These are phyloP conservation scores for Haliclystus octoradiatus DNA, from an alignment of 30 jellyfish, hydroid and myxozoan species.

Conservation along the genomic window DNA sequence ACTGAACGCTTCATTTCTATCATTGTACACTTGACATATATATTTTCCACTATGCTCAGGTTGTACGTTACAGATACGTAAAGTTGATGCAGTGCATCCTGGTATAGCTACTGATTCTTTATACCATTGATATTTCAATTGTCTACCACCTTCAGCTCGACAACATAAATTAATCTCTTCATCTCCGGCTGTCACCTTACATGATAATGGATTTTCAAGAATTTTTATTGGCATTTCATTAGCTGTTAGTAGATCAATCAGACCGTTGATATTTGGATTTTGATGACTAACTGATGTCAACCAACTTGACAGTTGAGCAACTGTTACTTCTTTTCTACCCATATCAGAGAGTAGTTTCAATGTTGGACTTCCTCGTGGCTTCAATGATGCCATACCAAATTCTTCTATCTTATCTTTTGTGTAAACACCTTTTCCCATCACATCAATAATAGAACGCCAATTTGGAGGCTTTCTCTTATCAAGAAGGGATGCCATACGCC, in stretches of 20 bases:
- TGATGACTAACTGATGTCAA: constrained; percentile 6
- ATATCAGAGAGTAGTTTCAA: constrained; percentile 38
- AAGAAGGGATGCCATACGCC: constrained; percentile 31
- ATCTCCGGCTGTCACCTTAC: constrained; percentile 24
- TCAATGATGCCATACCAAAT: constrained; percentile 45
- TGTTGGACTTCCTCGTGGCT: constrained; percentile 84
- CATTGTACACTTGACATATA: constrained; percentile 58
- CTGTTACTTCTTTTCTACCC: constrained; percentile 32
- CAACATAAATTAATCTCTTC: constrained; percentile 19
- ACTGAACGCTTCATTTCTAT: constrained; percentile 24
- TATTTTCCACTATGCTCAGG: constrained; percentile 39
- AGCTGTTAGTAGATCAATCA: not conserved
- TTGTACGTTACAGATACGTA: constrained; percentile 14
- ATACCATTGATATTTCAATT: constrained; percentile 59
- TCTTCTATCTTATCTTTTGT: constrained; percentile 25
- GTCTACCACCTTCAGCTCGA: constrained; percentile 47
- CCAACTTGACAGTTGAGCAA: constrained; percentile 31
- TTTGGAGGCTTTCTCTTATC: constrained; percentile 55
- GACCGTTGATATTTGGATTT: constrained; percentile 1
- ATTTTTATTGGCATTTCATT: constrained; percentile 4
- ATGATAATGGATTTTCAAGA: constrained; percentile 28
- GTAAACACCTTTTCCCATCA: constrained; percentile 27
- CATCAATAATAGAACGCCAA: constrained; percentile 52
- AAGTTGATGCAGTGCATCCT: constrained; percentile 1
- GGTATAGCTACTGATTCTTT: constrained; percentile 15